Percentiles rank a stretch among this genome's conserved stretches.
phyloP scores from a whole-genome alignment of 2,888 invertebrate genomes.

The Xylota segnis region DNA sequence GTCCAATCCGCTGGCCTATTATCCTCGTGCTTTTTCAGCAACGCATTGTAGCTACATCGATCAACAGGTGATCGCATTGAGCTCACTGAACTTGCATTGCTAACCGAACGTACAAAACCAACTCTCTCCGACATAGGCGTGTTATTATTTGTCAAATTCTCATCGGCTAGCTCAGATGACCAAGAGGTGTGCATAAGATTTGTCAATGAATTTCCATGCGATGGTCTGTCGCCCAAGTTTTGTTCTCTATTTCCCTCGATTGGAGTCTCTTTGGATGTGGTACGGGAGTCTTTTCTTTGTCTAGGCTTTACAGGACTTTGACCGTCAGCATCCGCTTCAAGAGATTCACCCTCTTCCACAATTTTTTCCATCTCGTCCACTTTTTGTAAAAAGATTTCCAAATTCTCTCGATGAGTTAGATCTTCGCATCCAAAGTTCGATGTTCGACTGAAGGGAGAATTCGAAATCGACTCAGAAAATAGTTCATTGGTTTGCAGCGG shows the following conservation, averaged over 20 bases:
- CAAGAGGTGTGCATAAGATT: slow-evolving; percentile 83
- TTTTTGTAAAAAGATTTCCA: slow-evolving; percentile 83
- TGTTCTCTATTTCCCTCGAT: slow-evolving; percentile 5
- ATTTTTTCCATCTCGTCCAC: slow-evolving; percentile 84
- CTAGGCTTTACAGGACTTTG: background rate
- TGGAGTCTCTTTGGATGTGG: slow-evolving; percentile 7
- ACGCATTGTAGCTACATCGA: slow-evolving; percentile 82
- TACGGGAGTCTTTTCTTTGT: slow-evolving; percentile 1
- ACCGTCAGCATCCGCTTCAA: slow-evolving; percentile 77
- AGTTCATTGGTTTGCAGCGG: slow-evolving; percentile 82
- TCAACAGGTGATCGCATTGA: slow-evolving; percentile 81
- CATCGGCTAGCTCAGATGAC: slow-evolving; percentile 80
- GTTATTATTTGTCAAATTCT: slow-evolving; percentile 64
- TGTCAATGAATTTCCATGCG: slow-evolving; percentile 80
- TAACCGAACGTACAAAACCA: slow-evolving; percentile 81
- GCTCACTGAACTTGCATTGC: slow-evolving; percentile 81
- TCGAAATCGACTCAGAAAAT: slow-evolving; percentile 83
- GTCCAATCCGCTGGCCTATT: slow-evolving; percentile 83
- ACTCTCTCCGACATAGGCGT: slow-evolving; percentile 20
- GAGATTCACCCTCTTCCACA: slow-evolving; percentile 85
- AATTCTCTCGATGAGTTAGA: slow-evolving; percentile 80
- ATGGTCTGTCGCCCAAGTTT: slow-evolving; percentile 24
- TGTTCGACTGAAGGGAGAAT: slow-evolving; percentile 82
- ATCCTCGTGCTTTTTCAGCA: slow-evolving; percentile 82
- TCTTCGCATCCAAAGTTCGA: slow-evolving; percentile 82